A percentile compares a stretch with the other conserved stretches of the same genome.
phyloP scores from a whole-genome alignment of 2,113 vertebrate species.

The Serinus canaria region DNA sequence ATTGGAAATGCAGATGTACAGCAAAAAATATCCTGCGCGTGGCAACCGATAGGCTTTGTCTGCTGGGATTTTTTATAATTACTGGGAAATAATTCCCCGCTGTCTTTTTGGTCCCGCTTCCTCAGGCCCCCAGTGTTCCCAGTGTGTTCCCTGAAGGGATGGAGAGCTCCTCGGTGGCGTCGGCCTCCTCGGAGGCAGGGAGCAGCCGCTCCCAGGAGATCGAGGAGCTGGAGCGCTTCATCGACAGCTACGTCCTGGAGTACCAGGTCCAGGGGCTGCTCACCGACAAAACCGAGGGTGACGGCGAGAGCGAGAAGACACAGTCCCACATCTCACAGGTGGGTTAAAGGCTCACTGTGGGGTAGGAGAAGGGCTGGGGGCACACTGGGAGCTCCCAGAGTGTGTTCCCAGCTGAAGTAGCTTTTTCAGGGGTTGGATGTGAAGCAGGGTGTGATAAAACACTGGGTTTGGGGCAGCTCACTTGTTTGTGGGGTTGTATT shows the following conservation, averaged over 20 bases:
- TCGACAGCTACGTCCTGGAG: constrained; percentile 96
- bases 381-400: background rate
- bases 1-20: background rate
- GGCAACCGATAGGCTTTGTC: background rate
- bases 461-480: background rate
- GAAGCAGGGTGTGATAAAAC: accelerated
- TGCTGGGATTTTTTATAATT: background rate
- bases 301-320: constrained; percentile 80
- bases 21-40: background rate
- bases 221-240: constrained; percentile 95
- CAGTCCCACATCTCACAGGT: constrained; percentile 86
- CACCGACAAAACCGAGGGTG: constrained; percentile 85
- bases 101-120: accelerated
- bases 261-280: constrained; percentile 97
- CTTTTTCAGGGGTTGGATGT: accelerated
- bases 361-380: no score
- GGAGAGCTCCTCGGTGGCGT: constrained; percentile 95
- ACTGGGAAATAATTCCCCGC: background rate
- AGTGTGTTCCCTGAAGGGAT: constrained; percentile 70
- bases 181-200: constrained; percentile 93
- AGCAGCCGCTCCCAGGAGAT: constrained; percentile 97
- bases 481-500: background rate
- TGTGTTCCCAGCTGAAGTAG: accelerated
- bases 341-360: background rate
- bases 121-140: constrained; percentile 16